Base-by-base conservation (phyloP, 2,888 invertebrate genomes). In the Fragum whitleyi region DNA sequence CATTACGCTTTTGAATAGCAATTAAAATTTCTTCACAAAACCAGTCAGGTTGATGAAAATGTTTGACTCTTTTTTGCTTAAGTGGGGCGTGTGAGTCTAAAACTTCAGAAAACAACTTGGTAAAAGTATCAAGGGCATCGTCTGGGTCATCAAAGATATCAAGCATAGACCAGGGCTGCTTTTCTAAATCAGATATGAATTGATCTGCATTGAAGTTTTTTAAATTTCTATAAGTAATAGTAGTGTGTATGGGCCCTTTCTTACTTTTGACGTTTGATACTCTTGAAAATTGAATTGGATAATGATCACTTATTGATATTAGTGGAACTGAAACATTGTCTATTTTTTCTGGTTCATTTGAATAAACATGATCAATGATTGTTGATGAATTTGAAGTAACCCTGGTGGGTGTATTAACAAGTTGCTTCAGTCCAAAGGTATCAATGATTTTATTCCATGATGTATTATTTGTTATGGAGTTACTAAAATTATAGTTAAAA, bases 351-450 rank as follows among this genome's bases (percentile, higher is more conserved):
- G 68, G 68, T 7, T 21, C 21, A 51, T 51, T 69, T 2, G 68
- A 19, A 28, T 47, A 69, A 2, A 29, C 68, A 69, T 69, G 68
- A 29, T 69, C 68, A 6, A 69, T 69, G 19, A 69, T 26, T 47
- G 68, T 28, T 16, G 39, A 42, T 28, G 68, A 51, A 26, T 23
- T 23, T 1, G 21, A 21, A 11, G 68, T 69, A 16, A 69, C 51
- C 47, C 68, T 69, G 6, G 67, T 67, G 2, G 67, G 67, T 21
- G 19, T 23, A n/a, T 67, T 67, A 6, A 67, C 21, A 21, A 36
- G 36, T 21, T 67, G 67, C 1, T 23, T 19, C 11, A 67, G 16
- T 16, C 39, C 32, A 7, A 36, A 29, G 1, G n/a, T 19, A 16
- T 39, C 26, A 11, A n/a, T 67, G 5, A 39, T 26, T n/a, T 61